Percentiles rank a stretch among this genome's conserved stretches.
phyloP scores from a whole-genome alignment of 2,113 vertebrate species.

The Rhipidura dahli region DNA sequence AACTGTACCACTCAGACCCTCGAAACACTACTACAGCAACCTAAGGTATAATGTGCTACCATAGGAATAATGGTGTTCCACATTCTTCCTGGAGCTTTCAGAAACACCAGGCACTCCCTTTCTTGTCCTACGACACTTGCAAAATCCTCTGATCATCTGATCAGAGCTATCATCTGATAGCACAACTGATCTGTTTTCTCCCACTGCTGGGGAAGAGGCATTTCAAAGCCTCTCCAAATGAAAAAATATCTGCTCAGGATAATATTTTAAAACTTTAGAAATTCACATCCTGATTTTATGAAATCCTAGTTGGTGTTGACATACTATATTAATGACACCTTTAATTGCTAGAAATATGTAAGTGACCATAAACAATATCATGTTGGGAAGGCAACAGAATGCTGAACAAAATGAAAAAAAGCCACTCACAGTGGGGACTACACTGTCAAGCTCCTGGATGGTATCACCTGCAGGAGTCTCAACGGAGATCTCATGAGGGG shows the following conservation, averaged over 20 bases:
- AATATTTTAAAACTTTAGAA: neutral
- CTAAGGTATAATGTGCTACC: neutral
- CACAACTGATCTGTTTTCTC: neutral
- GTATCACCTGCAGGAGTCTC: slow-evolving; percentile 11
- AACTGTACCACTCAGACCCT: neutral
- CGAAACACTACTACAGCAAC: neutral
- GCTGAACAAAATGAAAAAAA: neutral
- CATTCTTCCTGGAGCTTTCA: neutral
- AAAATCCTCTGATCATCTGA: too few relatives aligned
- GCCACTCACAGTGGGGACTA: slow-evolving; percentile 60
- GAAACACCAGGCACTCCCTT: neutral
- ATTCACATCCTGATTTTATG: neutral
- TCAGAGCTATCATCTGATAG: neutral
- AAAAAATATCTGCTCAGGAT: neutral
- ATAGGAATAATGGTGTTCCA: neutral
- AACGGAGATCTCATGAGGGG: slow-evolving; percentile 33
- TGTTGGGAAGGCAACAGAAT: neutral
- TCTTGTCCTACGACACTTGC: neutral
- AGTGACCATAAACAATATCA: neutral
- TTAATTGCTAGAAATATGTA: neutral
- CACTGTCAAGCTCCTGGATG: neutral
- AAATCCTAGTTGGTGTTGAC: neutral
- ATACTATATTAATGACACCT: neutral
- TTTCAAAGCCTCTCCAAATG: neutral
- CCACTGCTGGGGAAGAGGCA: neutral